Conservation (phyloP, 92 coral and sea anemone species). For the Epizoanthus fatuus region DNA sequence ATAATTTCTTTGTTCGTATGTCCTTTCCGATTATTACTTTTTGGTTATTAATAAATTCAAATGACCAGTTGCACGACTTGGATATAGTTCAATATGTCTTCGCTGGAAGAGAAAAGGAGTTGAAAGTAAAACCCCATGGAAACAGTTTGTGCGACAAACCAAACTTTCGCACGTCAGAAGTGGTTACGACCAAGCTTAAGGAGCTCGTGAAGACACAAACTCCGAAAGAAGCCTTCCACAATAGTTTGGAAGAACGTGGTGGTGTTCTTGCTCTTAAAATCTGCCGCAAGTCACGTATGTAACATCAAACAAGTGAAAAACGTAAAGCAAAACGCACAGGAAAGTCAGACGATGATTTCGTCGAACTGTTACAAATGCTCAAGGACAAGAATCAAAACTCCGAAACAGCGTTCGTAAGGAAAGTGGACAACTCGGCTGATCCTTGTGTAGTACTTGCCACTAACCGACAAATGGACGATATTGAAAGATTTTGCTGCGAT, state of each 20-base stretch:
- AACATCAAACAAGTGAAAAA: conserved; percentile 37
- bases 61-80: too few relatives aligned
- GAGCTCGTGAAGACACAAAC: neutral
- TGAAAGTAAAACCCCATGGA: too few relatives aligned
- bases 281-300: conserved; percentile 32
- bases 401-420: conserved; percentile 13
- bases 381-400: conserved; percentile 38
- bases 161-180: too few relatives aligned
- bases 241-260: conserved; percentile 36
- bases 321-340: conserved; percentile 18
- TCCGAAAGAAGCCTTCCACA: conserved; percentile 36
- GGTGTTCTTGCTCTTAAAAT: conserved; percentile 23
- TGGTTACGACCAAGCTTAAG: too few relatives aligned
- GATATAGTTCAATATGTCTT: too few relatives aligned
- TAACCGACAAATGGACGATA: conserved; percentile 59
- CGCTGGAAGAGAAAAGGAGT: too few relatives aligned
- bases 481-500: conserved; percentile 64
- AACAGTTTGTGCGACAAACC: too few relatives aligned
- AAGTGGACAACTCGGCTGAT: conserved; percentile 43
- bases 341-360: conserved; percentile 32
- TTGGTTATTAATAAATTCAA: too few relatives aligned
- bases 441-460: conserved; percentile 69
- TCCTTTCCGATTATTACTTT: too few relatives aligned
- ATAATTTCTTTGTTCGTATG: too few relatives aligned
- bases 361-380: conserved; percentile 46